Evolutionary conservation across 2,113 vertebrate species (phyloP).

Genomic region (Osmerus mordax): DNA sequence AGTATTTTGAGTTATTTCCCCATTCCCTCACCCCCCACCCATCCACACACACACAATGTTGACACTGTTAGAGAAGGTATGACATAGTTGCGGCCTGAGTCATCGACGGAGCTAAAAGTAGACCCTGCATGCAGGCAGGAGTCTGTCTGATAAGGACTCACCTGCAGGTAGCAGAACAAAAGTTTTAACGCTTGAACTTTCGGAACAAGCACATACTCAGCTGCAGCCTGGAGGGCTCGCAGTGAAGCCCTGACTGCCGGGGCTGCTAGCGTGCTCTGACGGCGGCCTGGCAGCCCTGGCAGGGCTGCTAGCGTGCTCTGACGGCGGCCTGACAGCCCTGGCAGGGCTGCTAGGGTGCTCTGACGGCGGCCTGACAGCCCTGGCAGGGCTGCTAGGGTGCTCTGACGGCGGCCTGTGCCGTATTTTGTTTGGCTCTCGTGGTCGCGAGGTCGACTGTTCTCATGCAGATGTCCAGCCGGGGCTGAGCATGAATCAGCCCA

Average conservation of each 20-base stretch:
- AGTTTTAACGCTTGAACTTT: slow-evolving; percentile 37
- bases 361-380: neutral
- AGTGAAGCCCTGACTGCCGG: neutral
- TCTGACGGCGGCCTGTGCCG: neutral
- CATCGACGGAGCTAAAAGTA: slow-evolving; percentile 45
- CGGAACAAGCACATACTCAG: neutral
- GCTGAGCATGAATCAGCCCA: slow-evolving; percentile 19
- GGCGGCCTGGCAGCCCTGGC: neutral
- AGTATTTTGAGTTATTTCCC: slow-evolving; percentile 2
- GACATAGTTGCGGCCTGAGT: slow-evolving; percentile 39
- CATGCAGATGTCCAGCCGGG: slow-evolving; percentile 12
- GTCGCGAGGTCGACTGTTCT: neutral
- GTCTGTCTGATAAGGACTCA: slow-evolving; percentile 23
- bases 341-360: neutral
- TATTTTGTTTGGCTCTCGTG: neutral
- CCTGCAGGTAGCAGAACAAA: slow-evolving; percentile 31
- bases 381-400: neutral
- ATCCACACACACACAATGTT: slow-evolving; percentile 22
- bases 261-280: no score
- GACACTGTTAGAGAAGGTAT: slow-evolving; percentile 29
- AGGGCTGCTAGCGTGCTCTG: neutral
- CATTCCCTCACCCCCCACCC: neutral
- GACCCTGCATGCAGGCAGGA: slow-evolving; percentile 27
- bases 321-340: neutral
- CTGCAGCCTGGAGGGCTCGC: neutral